Evolutionary conservation across 2,888 invertebrate species (phyloP), one percentile per base, ranked within the genome.

Genomic region (Heliconius sara): DNA sequence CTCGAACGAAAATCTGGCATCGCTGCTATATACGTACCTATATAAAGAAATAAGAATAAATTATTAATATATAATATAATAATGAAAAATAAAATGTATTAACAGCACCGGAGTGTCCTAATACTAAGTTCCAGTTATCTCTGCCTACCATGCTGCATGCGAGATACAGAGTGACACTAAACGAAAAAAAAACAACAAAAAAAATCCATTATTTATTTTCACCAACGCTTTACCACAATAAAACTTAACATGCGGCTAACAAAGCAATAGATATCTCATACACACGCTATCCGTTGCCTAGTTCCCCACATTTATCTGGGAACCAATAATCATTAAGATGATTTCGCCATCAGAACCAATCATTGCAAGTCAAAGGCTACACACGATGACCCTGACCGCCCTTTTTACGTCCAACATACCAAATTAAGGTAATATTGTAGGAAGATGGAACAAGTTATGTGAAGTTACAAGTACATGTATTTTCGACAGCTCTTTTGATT

Each of bases 371-470:
- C 87, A 88, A 86, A 88, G 86, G 88, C 84, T 86, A 86, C 85
- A 85, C 84, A 85, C 80, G 81, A 25, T 87, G 88, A 89, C 88
- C 89, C 84, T 84, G 78, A 71, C 83, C 86, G 88, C 87, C 89
- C 90, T 88, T 87, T 88, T 84, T 84, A 82, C 84, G 84, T 87
- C 83, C 83, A 87, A 88, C 88, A 87, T 85, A 87, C 87, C 87
- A 88, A 89, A 90, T 90, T 89, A 91, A 89, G 87, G 88, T 85
- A 90, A 89, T 90, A 89, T 90, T 88, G 87, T 88, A 86, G 84
- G 81, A 85, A 84, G 83, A 83, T 80, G 82, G 83, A 79, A 83
- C 84, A 81, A 81, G 80, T 81, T 80, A 78, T 82, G 30, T 66
- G 75, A 65, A 65, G 66, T 43, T 39, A 63, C 75, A 63, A 63